Conservation (phyloP, 2,888 invertebrate genomes). For the Amiota mariae region DNA sequence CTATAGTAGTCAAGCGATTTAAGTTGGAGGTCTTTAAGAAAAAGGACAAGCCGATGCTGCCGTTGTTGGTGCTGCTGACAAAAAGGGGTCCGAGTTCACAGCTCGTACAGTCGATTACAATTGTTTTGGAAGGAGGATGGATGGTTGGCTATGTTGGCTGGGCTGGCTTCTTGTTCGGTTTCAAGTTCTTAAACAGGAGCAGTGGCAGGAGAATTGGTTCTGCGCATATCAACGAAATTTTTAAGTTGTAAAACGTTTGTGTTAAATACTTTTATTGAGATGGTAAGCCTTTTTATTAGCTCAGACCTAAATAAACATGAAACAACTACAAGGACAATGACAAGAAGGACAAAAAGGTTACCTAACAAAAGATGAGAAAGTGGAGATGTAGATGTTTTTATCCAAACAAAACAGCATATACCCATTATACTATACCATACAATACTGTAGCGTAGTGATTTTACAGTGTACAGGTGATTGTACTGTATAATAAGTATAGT, state of each 20-base stretch:
- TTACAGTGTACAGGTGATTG: no score
- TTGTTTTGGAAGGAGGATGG: neutral
- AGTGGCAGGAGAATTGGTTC: neutral
- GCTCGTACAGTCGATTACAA: no score
- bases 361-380: neutral
- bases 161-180: neutral
- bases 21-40: conserved; percentile 2
- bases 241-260: conserved; percentile 71
- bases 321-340: conserved; percentile 37
- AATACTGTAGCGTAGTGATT: no score
- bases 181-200: neutral
- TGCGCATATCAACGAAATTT: conserved; percentile 47
- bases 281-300: conserved; percentile 72
- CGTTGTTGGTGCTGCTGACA: neutral
- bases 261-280: conserved; percentile 73
- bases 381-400: neutral
- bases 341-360: neutral
- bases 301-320: conserved; percentile 65
- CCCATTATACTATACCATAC: no score
- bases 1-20: neutral
- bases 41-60: conserved; percentile 5
- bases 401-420: no score
- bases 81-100: no score
- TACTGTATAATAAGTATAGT: no score
- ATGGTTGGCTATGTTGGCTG: neutral